Base-by-base conservation (phyloP, 2,113 vertebrate genomes). In the Plectropomus leopardus region DNA sequence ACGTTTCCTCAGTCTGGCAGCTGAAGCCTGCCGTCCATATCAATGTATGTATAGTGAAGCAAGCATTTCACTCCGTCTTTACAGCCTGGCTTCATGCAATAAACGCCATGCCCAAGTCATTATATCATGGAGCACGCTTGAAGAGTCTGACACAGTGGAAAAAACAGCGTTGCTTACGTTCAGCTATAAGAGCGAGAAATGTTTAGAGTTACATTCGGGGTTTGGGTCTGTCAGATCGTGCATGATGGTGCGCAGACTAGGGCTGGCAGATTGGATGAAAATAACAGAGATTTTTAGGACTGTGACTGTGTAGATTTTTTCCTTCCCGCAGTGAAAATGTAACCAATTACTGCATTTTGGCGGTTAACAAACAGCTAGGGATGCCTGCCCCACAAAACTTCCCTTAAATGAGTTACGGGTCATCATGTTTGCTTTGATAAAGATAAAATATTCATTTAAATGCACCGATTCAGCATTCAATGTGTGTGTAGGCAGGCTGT, bases 1-100 rank as follows among this genome's bases (percentile, higher is more conserved):
- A 73, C 32, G 32, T 48, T 51, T 74, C 65, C 64, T 51, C 47
- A n/a, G 55, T 47, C 55, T 76, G 72, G 78, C 78, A 80, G 76
- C 79, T 44, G 36, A 32, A 40, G 17, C 42, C 13, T 34, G 3
- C 53, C 44, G 9, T 61, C 57, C 26, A 42, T 14, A 72, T 84
- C 32, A 54, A 55, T 24, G 30, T 73, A 45, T 45, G 66, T 58
- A 67, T 17, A n/a, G 10, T 32, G 50, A 14, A 55, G 45, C 28
- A 47, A 21, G 4, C 19, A 24, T 50, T 80, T 86, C 47, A 69
- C 42, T 71, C 17, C 19, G 65, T 40, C 58, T 70, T 65, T 28
- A 42, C 10, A 63, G 61, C 45, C 45, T 45, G 42, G 26, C 50
- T 68, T 57, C 17, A 17, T 57, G 55, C 13, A 28, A 19, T 1